These are phyloP conservation scores for Ceuthmochares aereus DNA, from an alignment of 2,113 vertebrate species.

Conservation along the genomic window DNA sequence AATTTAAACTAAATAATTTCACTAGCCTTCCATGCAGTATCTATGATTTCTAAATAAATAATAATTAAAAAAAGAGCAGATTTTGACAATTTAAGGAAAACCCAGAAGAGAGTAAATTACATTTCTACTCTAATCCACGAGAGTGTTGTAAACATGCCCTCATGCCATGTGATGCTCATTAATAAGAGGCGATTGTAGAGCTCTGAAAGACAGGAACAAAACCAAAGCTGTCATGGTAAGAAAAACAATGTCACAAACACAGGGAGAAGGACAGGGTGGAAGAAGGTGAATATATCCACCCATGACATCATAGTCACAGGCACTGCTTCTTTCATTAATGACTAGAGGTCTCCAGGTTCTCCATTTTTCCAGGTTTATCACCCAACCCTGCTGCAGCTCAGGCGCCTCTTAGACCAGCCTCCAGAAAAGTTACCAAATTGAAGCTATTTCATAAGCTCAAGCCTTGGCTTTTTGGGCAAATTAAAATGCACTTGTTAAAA, in stretches of 20 bases:
- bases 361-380: rapidly evolving
- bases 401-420: not conserved
- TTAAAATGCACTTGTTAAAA: not conserved
- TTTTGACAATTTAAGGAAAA: not conserved
- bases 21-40: not conserved
- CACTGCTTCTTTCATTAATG: not conserved
- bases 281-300: not conserved
- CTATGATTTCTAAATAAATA: not conserved
- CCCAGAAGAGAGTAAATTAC: not conserved
- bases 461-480: not conserved
- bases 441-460: not conserved
- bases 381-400: not conserved
- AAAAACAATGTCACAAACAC: not conserved
- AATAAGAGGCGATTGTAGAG: not conserved
- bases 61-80: no score
- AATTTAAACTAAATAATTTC: not conserved
- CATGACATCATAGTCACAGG: not conserved
- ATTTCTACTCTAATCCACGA: not conserved
- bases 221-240: not conserved
- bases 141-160: not conserved
- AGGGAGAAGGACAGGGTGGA: not conserved
- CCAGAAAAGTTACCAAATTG: not conserved
- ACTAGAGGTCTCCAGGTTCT: not conserved
- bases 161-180: not conserved
- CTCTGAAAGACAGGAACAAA: not conserved